Evolutionary conservation across 2,113 vertebrate species (phyloP).

Genomic region (Sceloporus undulatus): DNA sequence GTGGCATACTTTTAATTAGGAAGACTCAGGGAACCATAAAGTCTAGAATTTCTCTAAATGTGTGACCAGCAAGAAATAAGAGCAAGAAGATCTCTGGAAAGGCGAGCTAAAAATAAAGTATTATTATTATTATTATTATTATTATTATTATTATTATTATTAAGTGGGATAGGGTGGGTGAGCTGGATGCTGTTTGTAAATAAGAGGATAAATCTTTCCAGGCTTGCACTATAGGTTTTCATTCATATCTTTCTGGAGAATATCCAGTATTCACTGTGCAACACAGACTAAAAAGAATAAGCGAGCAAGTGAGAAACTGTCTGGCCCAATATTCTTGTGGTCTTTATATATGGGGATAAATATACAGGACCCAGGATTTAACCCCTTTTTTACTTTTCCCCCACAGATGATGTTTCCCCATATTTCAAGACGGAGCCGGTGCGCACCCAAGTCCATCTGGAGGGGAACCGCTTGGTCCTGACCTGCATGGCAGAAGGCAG

Average conservation of each 20-base stretch:
- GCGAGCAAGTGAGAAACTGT: background rate
- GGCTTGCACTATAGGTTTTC: background rate
- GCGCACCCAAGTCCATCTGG: conserved; percentile 93
- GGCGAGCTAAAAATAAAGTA: too few relatives aligned
- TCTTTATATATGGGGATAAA: background rate
- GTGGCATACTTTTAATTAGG: background rate
- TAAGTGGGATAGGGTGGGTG: background rate
- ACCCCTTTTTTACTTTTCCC: conserved; percentile 11
- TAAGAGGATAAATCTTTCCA: background rate
- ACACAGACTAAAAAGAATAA: too few relatives aligned
- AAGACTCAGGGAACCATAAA: background rate
- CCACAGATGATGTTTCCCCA: conserved; percentile 91
- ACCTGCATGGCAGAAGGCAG: conserved; percentile 99
- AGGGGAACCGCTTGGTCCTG: conserved; percentile 95
- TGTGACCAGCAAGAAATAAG: background rate
- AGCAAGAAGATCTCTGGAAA: background rate
- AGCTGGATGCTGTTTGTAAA: background rate
- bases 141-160: too few relatives aligned
- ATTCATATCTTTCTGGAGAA: background rate
- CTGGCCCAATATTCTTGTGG: background rate
- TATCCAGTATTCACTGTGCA: background rate
- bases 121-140: too few relatives aligned
- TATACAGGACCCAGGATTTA: background rate
- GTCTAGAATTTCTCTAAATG: background rate
- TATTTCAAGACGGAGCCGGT: conserved; percentile 98